Base-by-base conservation (phyloP, 2,888 invertebrate genomes). In the Rhodophaea formosa region DNA sequence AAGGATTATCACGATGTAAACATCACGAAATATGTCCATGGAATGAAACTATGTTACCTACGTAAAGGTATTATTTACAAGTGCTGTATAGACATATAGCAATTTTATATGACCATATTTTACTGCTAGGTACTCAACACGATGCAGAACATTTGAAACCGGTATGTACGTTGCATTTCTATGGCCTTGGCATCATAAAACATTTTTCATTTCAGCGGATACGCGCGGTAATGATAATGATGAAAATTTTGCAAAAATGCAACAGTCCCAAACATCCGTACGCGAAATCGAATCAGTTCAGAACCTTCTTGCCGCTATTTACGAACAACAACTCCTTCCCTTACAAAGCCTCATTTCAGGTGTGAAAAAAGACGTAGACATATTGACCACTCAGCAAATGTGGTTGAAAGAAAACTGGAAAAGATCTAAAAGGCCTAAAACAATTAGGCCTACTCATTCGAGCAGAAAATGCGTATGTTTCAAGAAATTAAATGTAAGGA, bases 311-410 rank as follows among this genome's bases (percentile, higher is more conserved):
- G 43, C 64, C 35, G 52, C 65, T 3, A 67, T 84, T 46, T 84
- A 84, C 58, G 78, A 84, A 63, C 63, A 79, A 46, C 81, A 85
- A 61, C 66, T 90, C 43, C 29, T 88, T 42, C 85, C 89, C 1
- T 65, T 90, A 32, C 77, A 82, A 64, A 66, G 67, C n/a, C 71
- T 74, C 7, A 84, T 89, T 23, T 75, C 70, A 57, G 67, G 68
- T 52, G 68, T 89, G 14, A 80, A 77, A 67, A 61, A 76, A 46
- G 84, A 87, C 53, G 68, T 87, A 17, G 78, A 84, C 30, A 54
- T 54, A 45, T 64, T 89, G 17, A 65, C 73, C 42, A 46, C 65
- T 7, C 80, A 85, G 43, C 80, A 83, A 62, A 64, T 66, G 42
- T 30, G 69, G 46, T 61, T 78, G 1, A 79, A 67, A 59, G 74